phyloP scores from a whole-genome alignment of 2,888 invertebrate species.

The Caenorhabditis sp. region DNA sequence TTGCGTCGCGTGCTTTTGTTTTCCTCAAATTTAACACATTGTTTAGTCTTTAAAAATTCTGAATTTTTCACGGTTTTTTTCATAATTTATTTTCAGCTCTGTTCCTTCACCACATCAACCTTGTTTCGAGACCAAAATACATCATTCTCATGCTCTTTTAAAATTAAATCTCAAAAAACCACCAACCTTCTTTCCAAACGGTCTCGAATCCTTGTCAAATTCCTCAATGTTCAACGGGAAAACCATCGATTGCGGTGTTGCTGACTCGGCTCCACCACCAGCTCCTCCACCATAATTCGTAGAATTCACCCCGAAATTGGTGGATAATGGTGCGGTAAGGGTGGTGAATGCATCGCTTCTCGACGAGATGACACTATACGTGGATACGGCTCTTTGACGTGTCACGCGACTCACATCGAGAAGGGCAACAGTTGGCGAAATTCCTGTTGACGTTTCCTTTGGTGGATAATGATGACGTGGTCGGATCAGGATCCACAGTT shows the following conservation, averaged over 20 bases:
- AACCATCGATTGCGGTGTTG: slow-evolving; percentile 53
- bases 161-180: no score
- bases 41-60: no score
- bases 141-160: no score
- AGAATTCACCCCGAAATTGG: slow-evolving; percentile 31
- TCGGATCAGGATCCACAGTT: slow-evolving; percentile 59
- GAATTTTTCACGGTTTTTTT: no score
- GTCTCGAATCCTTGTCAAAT: slow-evolving; percentile 29
- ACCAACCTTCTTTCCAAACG: slow-evolving; percentile 23
- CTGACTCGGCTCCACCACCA: slow-evolving; percentile 40
- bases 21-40: no score
- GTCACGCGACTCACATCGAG: slow-evolving; percentile 56
- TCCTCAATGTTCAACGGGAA: slow-evolving; percentile 54
- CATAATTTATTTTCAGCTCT: no score
- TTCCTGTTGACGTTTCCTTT: slow-evolving; percentile 5
- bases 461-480: slow-evolving; percentile 36
- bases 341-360: slow-evolving; percentile 51
- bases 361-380: slow-evolving; percentile 55
- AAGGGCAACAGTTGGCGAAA: slow-evolving; percentile 64
- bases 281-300: neutral
- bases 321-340: slow-evolving; percentile 46
- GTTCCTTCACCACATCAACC: no score
- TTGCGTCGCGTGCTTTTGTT: no score
- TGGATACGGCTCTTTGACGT: slow-evolving; percentile 55
- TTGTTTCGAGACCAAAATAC: no score